Percentiles rank a stretch among this genome's conserved stretches.
phyloP scores from a whole-genome alignment of 2,113 vertebrate species.

The Pseudolaguvia tuberculata region DNA sequence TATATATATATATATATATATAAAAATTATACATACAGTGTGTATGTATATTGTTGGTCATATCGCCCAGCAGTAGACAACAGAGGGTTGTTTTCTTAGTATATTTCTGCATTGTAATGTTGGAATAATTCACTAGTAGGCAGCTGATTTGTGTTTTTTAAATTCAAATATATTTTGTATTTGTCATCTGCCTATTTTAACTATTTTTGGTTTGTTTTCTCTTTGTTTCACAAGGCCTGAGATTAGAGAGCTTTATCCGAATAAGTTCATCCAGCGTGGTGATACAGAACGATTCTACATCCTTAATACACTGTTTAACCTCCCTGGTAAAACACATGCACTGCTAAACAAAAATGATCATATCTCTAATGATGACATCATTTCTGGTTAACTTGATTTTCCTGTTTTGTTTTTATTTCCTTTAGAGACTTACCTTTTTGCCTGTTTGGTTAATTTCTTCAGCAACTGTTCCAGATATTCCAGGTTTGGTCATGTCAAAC shows the following conservation, averaged over 20 bases:
- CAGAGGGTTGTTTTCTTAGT: neutral
- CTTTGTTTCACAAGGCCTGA: conserved; percentile 76
- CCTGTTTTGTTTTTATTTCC: conserved; percentile 12
- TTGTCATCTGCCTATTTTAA: neutral
- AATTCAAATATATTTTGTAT: neutral
- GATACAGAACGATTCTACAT: conserved; percentile 99
- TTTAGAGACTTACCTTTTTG: conserved; percentile 95
- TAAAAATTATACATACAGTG: too few species aligned
- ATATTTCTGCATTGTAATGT: neutral
- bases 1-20: too few species aligned
- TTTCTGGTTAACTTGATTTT: neutral
- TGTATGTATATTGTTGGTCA: too few species aligned
- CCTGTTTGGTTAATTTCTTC: conserved; percentile 97
- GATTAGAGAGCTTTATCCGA: conserved; percentile 94
- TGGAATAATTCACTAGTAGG: neutral
- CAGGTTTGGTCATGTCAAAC: conserved; percentile 68
- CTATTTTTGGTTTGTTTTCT: conserved; percentile 1
- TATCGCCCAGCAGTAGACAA: too few species aligned
- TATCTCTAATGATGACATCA: neutral
- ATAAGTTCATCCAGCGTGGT: conserved; percentile 98
- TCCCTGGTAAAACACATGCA: conserved; percentile 75
- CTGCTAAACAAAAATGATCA: too few species aligned
- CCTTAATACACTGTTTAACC: conserved; percentile 96
- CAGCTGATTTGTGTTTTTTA: neutral
- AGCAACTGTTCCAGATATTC: conserved; percentile 93